Percentiles rank a stretch among this genome's conserved stretches.
Evolutionary conservation across 2,113 vertebrate genomes (phyloP).

Genomic region (Oophaga pumilio): DNA sequence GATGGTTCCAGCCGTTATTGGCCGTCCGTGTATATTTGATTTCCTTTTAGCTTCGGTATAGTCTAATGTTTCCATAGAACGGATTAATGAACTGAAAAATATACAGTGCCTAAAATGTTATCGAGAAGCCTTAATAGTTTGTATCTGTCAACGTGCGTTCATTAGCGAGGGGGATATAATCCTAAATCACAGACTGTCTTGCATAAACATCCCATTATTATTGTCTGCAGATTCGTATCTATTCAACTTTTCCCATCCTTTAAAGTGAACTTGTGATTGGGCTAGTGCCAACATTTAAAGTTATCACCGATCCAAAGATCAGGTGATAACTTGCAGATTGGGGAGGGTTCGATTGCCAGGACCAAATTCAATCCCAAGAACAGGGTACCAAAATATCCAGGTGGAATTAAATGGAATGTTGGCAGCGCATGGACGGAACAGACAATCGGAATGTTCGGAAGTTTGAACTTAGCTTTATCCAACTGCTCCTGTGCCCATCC

Average conservation of each 20-base stretch:
- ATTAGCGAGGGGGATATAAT: conserved; percentile 5
- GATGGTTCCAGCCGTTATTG: conserved; percentile 26
- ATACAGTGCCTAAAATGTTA: neutral
- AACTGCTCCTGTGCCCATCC: too few relatives aligned
- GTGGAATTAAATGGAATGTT: too few relatives aligned
- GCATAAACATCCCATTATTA: neutral
- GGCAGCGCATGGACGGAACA: too few relatives aligned
- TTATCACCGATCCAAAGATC: too few relatives aligned
- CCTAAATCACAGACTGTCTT: neutral
- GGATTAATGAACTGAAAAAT: conserved; percentile 27
- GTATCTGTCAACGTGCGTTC: neutral
- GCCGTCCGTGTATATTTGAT: conserved; percentile 32
- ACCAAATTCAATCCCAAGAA: too few relatives aligned
- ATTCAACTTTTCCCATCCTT: neutral
- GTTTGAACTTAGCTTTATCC: too few relatives aligned
- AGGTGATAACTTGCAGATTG: too few relatives aligned
- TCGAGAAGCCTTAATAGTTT: neutral
- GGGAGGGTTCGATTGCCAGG: too few relatives aligned
- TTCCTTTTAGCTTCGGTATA: neutral
- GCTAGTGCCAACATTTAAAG: too few relatives aligned
- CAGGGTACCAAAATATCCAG: too few relatives aligned
- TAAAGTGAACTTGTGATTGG: neutral
- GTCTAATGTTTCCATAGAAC: conserved; percentile 25
- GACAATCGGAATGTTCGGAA: too few relatives aligned
- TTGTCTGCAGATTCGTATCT: neutral